A percentile compares a stretch with the other conserved stretches of the same genome.
Conservation (phyloP, 2,113 vertebrate species). For the Taurulus bubalis region DNA sequence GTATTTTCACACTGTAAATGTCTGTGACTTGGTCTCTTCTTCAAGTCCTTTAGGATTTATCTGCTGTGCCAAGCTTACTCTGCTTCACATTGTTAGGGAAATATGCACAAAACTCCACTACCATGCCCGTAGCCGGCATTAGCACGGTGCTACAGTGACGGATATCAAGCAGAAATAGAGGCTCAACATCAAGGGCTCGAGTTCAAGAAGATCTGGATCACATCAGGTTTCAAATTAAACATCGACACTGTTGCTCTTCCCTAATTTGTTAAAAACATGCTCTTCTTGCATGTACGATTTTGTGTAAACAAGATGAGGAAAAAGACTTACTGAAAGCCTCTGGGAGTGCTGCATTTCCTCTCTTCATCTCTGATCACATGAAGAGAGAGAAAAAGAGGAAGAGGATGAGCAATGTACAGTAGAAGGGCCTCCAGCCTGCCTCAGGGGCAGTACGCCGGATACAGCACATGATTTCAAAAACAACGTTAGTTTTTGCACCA, state of each 20-base stretch:
- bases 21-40: slow-evolving; percentile 76
- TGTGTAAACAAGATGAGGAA: slow-evolving; percentile 54
- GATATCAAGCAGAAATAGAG: slow-evolving; percentile 26
- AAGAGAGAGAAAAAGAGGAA: slow-evolving; percentile 37
- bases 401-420: slow-evolving; percentile 64
- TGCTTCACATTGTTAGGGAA: slow-evolving; percentile 68
- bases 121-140: slow-evolving; percentile 58
- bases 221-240: slow-evolving; percentile 40
- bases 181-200: slow-evolving; percentile 8
- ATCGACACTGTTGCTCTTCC: slow-evolving; percentile 16
- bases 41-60: slow-evolving; percentile 76
- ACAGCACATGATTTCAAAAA: slow-evolving; percentile 78
- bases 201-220: slow-evolving; percentile 15
- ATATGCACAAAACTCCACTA: slow-evolving; percentile 59
- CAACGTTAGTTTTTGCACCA: slow-evolving; percentile 78
- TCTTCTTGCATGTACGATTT: slow-evolving; percentile 25
- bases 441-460: slow-evolving; percentile 73
- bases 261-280: slow-evolving; percentile 53
- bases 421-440: slow-evolving; percentile 73
- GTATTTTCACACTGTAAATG: slow-evolving; percentile 79
- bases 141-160: slow-evolving; percentile 18
- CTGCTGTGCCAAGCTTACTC: slow-evolving; percentile 62
- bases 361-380: slow-evolving; percentile 46
- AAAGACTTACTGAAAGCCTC: slow-evolving; percentile 39
- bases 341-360: slow-evolving; percentile 59